phyloP scores from a whole-genome alignment of 2,888 invertebrate species.

The Lasius fuliginosus region DNA sequence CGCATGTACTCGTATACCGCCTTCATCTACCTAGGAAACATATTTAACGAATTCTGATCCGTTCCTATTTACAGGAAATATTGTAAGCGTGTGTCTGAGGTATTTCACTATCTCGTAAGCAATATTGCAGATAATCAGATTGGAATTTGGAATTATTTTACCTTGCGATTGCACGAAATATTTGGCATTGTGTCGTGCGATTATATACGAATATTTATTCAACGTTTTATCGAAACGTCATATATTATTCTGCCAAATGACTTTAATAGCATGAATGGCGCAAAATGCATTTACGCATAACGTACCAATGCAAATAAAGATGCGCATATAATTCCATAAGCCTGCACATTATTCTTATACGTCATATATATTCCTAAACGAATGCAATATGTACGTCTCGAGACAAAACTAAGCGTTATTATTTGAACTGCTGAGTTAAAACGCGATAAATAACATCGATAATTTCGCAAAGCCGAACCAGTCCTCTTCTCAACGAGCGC shows the following conservation, averaged over 20 bases:
- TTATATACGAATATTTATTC: not conserved
- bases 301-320: not conserved
- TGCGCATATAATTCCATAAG: not conserved
- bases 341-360: not conserved
- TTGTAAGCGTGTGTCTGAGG: not conserved
- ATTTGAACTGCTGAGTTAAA: not conserved
- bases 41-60: not conserved
- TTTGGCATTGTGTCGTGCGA: not conserved
- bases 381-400: not conserved
- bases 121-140: not conserved
- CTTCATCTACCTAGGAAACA: slow-evolving; percentile 28
- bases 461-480: not conserved
- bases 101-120: not conserved
- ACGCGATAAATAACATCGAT: not conserved
- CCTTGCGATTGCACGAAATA: not conserved
- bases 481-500: not conserved
- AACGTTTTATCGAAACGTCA: not conserved
- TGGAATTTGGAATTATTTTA: not conserved
- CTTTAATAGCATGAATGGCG: not conserved
- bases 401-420: not conserved
- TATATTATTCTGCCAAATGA: not conserved
- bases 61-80: slow-evolving; percentile 20
- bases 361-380: not conserved
- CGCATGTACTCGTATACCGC: not conserved
- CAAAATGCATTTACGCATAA: not conserved